Evolutionary conservation across 2,888 invertebrate genomes (phyloP), one percentile per base, ranked within the genome.

Genomic region (Idaea straminata): DNA sequence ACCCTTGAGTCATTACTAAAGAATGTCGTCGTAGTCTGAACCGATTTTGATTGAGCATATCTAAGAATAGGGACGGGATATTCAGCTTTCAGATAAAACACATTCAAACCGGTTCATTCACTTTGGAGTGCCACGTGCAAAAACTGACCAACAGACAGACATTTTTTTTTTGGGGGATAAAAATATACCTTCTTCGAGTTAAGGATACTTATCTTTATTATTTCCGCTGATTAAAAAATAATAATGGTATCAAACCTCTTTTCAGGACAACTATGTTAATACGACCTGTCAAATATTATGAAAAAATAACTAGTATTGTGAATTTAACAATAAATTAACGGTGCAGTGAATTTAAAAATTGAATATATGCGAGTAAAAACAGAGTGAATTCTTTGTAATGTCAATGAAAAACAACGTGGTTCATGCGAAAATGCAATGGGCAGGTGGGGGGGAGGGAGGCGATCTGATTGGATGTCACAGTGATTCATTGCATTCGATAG

Each of bases 391-490:
- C 70, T 79, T 47, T 85, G 88, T 87, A 77, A 90, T 88, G 89
- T 85, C 83, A 83, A 81, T 86, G 81, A 82, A 78, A 76, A 82
- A 80, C 66, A 83, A 79, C 75, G 80, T 84, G 77, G 81, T 84
- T 77, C 77, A 83, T 78, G 82, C 82, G 71, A 89, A 85, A 83
- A 86, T 88, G 86, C 88, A 89, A 83, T 91, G 89, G 89, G 84
- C 86, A 64, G 89, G 89, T 66, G 89, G 91, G 78, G 89, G 87
- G 85, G 68, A 67, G 72, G 73, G 69, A 61, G 72, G 70, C 69
- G 75, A 72, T 76, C 74, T 83, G 77, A 79, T 81, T 79, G 79
- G 80, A 74, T 82, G 80, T 78, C 77, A 76, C 70, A 67, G 77
- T 81, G 80, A 83, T 78, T 77, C 71, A 79, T 77, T 75, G 80